Conservation (phyloP, 2,797 vertebrate genomes). For the Australoheros facetus region DNA sequence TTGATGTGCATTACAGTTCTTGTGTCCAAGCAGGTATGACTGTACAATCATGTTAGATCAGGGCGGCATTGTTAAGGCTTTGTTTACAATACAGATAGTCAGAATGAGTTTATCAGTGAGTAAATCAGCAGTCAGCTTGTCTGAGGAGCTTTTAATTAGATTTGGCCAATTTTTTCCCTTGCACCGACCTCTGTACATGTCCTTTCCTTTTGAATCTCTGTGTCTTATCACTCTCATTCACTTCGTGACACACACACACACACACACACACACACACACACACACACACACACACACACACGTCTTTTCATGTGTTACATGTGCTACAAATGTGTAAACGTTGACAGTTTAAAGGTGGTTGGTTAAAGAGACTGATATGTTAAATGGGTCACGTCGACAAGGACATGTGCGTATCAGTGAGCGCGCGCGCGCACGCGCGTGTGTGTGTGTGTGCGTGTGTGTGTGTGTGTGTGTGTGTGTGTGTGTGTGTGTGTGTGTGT, state of each 20-base stretch:
- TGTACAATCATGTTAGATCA: constrained; percentile 2
- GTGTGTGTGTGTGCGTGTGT: too few relatives aligned
- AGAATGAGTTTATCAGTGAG: constrained; percentile 39
- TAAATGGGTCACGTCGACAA: constrained; percentile 72
- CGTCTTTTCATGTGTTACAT: not conserved
- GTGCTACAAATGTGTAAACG: constrained; percentile 42
- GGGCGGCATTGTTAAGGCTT: constrained; percentile 23
- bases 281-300: not conserved
- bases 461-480: constrained; percentile 47
- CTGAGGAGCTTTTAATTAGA: constrained; percentile 70
- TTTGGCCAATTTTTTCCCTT: constrained; percentile 47
- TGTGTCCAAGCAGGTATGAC: constrained; percentile 4
- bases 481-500: constrained; percentile 47
- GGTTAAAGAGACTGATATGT: constrained; percentile 65
- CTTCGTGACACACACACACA: not conserved
- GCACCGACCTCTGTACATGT: not conserved
- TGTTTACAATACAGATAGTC: constrained; percentile 33
- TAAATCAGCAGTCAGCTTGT: constrained; percentile 42
- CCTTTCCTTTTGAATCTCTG: constrained; percentile 25
- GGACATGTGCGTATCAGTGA: constrained; percentile 22
- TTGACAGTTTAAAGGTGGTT: constrained; percentile 49
- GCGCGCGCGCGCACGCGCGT: not conserved
- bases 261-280: too few relatives aligned
- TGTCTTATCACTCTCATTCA: constrained; percentile 48
- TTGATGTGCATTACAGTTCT: not conserved